Percentiles rank a stretch among this genome's conserved stretches.
Evolutionary conservation across 1,140 invertebrate genomes (phyloP).

Genomic region (Teleogryllus occipitalis): DNA sequence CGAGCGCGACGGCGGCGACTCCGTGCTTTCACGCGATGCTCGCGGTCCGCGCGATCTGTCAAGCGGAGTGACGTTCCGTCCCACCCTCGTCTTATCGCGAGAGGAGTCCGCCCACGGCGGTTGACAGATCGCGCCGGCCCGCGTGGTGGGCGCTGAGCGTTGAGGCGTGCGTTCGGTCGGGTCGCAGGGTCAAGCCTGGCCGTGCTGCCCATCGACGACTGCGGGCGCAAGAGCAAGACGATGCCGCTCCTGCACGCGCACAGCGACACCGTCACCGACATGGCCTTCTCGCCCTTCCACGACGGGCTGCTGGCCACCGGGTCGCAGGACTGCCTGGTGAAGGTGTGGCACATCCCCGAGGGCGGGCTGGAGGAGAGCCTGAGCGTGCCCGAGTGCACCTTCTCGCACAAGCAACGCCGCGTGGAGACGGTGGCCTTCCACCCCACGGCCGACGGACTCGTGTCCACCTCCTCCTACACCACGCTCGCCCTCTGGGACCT

Average conservation of each 20-base stretch:
- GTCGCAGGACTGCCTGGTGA: conserved; percentile 80
- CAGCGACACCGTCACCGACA: conserved; percentile 85
- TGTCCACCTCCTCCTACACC: conserved; percentile 72
- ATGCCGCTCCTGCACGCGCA: conserved; percentile 77
- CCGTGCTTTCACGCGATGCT: too few species aligned
- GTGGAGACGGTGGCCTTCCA: conserved; percentile 82
- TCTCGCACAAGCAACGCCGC: conserved; percentile 69
- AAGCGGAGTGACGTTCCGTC: too few species aligned
- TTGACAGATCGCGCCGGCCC: too few species aligned
- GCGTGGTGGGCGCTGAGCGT: too few species aligned
- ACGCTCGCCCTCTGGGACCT: conserved; percentile 83
- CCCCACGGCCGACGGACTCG: conserved; percentile 72
- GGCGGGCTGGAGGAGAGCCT: conserved; percentile 68
- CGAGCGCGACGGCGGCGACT: too few species aligned
- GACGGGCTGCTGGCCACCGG: conserved; percentile 83
- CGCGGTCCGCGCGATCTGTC: too few species aligned
- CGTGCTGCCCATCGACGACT: conserved; percentile 75
- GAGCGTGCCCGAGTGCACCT: conserved; percentile 66
- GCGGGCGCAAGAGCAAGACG: conserved; percentile 74
- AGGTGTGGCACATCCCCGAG: conserved; percentile 74
- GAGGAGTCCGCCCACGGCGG: too few species aligned
- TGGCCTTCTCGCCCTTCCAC: conserved; percentile 91
- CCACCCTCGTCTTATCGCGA: too few species aligned
- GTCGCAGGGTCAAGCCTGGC: conserved; percentile 70
- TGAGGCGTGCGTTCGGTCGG: too few species aligned